phyloP scores from a whole-genome alignment of 2,888 invertebrate genomes.

The Itoplectis maculator region DNA sequence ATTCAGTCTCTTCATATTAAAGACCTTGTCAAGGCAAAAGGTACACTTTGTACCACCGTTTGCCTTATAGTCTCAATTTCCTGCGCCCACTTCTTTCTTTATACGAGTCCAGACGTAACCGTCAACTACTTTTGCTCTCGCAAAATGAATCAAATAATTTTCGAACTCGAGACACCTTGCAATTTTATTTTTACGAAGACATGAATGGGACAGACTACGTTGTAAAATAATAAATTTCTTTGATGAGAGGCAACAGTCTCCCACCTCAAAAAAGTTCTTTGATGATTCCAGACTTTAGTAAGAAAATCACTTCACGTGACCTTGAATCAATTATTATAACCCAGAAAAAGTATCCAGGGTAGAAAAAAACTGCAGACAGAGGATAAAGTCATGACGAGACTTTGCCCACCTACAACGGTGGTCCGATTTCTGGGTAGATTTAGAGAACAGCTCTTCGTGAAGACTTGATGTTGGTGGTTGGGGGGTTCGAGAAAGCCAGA shows the following conservation, averaged over 20 bases:
- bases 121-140: background rate
- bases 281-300: background rate
- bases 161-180: too few relatives aligned
- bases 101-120: background rate
- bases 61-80: constrained; percentile 30
- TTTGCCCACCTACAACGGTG: background rate
- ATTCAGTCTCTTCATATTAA: constrained; percentile 56
- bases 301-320: background rate
- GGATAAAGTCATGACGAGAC: background rate
- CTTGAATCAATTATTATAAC: background rate
- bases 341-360: background rate
- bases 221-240: background rate
- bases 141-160: constrained; percentile 15
- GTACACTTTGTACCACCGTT: constrained; percentile 28
- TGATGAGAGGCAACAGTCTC: background rate
- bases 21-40: constrained; percentile 53
- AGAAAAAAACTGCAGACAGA: background rate
- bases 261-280: background rate
- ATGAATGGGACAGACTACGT: too few relatives aligned
- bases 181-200: too few relatives aligned
- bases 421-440: constrained; percentile 17
- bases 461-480: background rate
- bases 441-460: background rate
- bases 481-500: background rate
- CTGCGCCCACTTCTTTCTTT: constrained; percentile 20